Percentiles rank a stretch among this genome's conserved stretches.
These are phyloP conservation scores for Stenchaetothrips biformis DNA, from an alignment of 2,888 invertebrate genomes.

Conservation along the genomic window DNA sequence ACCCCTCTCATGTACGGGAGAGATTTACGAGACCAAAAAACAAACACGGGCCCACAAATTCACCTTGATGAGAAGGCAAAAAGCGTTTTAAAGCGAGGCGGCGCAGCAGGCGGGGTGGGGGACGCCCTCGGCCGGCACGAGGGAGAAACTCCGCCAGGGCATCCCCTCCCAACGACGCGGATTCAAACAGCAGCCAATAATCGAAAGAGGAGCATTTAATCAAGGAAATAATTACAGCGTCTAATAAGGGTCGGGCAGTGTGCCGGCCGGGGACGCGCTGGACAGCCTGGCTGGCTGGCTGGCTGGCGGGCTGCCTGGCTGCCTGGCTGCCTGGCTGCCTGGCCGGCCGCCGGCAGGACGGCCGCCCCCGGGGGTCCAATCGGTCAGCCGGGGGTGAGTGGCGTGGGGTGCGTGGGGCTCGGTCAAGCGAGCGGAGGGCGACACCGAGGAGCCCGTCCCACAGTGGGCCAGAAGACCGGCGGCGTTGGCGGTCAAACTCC, in stretches of 20 bases:
- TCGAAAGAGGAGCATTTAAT: constrained; percentile 19
- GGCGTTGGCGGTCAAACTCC: no score
- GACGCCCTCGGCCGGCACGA: neutral
- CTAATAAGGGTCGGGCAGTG: neutral
- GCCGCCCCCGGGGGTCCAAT: neutral
- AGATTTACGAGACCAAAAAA: constrained; percentile 7
- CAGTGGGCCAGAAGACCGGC: no score
- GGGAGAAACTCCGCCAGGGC: neutral
- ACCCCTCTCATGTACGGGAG: neutral
- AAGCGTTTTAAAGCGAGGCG: neutral
- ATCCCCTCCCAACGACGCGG: neutral
- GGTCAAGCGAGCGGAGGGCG: no score
- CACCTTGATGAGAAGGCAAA: neutral
- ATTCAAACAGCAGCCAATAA: neutral
- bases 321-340: neutral
- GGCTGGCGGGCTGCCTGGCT: neutral
- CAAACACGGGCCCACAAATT: neutral
- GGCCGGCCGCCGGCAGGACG: neutral
- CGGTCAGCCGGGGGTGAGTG: no score
- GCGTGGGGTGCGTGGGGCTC: neutral
- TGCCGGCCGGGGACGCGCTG: neutral
- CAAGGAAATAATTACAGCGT: constrained; percentile 19
- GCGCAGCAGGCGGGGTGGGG: neutral
- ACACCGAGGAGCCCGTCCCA: no score
- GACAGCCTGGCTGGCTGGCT: neutral